Conservation (phyloP, 1,140 invertebrate genomes). For the Belonocnema kinseyi region DNA sequence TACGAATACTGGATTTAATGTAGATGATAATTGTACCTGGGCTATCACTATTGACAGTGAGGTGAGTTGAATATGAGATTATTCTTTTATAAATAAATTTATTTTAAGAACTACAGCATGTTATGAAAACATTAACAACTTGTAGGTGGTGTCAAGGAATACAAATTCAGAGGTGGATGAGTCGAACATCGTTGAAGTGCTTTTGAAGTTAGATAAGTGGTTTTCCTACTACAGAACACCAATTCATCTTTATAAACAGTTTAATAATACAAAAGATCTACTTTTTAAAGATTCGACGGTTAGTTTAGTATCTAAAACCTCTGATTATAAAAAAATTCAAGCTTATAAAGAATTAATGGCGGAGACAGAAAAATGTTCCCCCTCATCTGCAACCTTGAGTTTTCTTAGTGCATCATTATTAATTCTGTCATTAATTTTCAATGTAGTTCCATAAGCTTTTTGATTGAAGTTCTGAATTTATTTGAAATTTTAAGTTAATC, state of each 20-base stretch:
- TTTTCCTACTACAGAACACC: constrained; percentile 61
- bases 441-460: neutral
- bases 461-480: too few species aligned
- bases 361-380: constrained; percentile 63
- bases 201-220: constrained; percentile 76
- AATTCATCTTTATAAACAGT: constrained; percentile 73
- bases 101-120: constrained; percentile 50
- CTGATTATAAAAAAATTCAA: constrained; percentile 49
- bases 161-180: constrained; percentile 62
- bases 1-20: constrained; percentile 68
- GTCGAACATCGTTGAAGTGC: constrained; percentile 65
- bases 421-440: neutral
- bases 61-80: constrained; percentile 62
- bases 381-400: constrained; percentile 1
- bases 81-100: constrained; percentile 36
- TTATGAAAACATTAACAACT: constrained; percentile 44
- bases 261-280: constrained; percentile 74
- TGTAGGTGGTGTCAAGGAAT: constrained; percentile 65
- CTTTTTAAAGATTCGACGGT: constrained; percentile 78
- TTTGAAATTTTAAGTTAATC: too few species aligned
- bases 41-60: constrained; percentile 78
- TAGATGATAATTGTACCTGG: constrained; percentile 77
- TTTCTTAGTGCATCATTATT: neutral
- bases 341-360: constrained; percentile 68
- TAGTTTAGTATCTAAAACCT: constrained; percentile 70